Evolutionary conservation across 2,797 vertebrate species (phyloP), one percentile per base, ranked within the genome.

Genomic region (Synaphobranchus kaupii): DNA sequence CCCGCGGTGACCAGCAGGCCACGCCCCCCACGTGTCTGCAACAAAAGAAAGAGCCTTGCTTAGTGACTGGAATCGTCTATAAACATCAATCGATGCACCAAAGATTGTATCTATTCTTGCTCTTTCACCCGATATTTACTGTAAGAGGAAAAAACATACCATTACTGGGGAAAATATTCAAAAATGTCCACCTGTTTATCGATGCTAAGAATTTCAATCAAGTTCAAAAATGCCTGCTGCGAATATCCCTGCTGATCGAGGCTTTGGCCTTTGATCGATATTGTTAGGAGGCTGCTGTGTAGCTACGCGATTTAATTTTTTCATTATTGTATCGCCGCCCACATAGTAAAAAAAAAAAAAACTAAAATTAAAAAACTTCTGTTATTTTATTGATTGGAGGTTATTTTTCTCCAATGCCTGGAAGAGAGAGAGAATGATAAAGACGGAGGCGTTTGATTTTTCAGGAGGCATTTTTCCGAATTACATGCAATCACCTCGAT

Each of bases 371-470:
- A 56, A 56, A 20, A 56, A 56, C 54, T 56, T 76, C 31, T 17
- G 44, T 25, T 48, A 50, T 50, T 81, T 48, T 50, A 86, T 80
- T 86, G 86, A 86, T 86, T 58, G 15, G 15, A 56, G 50, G 25
- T n/a, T 10, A 34, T 20, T 13, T 31, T 83, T 83, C n/a, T 83
- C 52, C 28, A 83, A 31, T 48, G 12, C 47, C 44, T 50, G 78
- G 78, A 47, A 78, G n/a, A 47, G 39, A 47, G 39, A 48, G 20
- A 50, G 5, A 6, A 4, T 7, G 10, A 81, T 39, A 81, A 20
- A 81, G 20, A 48, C 4, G 9, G n/a, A 17, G 0, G 13, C 22
- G n/a, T 17, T 81, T 50, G n/a, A 76, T 81, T 28, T 47, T 48
- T 48, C 9, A 2, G 13, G n/a, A 6, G 25, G 15, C 3, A 52